phyloP scores from a whole-genome alignment of 2,888 invertebrate genomes.

The Nymphalis urticae region DNA sequence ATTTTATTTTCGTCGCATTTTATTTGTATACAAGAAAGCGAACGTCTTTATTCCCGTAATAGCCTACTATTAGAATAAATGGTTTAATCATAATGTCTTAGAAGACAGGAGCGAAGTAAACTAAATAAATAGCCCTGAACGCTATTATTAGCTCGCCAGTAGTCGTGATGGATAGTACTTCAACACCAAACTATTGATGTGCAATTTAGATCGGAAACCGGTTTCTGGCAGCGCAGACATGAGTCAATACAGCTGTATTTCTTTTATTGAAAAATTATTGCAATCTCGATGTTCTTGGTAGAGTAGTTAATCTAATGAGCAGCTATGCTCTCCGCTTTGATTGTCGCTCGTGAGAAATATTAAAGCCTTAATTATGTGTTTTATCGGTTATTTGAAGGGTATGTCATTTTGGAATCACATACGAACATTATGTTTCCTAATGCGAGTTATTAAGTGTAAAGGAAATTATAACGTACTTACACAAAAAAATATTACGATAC shows the following conservation, averaged over 20 bases:
- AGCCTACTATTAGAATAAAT: constrained; percentile 19
- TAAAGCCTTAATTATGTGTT: too few relatives aligned
- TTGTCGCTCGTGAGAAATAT: too few relatives aligned
- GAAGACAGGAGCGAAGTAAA: constrained; percentile 19
- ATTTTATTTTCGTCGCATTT: constrained; percentile 10
- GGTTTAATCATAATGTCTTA: constrained; percentile 17
- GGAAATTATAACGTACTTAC: too few relatives aligned
- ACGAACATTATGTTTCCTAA: too few relatives aligned
- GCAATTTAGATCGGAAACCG: constrained; percentile 28
- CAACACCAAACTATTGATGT: constrained; percentile 27
- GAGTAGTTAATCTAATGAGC: too few relatives aligned
- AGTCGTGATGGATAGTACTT: constrained; percentile 25
- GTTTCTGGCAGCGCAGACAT: constrained; percentile 10
- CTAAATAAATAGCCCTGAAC: constrained; percentile 20
- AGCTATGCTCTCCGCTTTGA: too few relatives aligned
- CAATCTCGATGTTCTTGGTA: not conserved
- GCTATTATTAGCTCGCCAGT: constrained; percentile 25
- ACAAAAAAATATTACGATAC: too few relatives aligned
- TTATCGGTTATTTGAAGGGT: too few relatives aligned
- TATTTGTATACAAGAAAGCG: constrained; percentile 9
- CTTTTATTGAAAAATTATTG: not conserved
- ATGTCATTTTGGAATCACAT: too few relatives aligned
- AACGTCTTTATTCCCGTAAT: constrained; percentile 12
- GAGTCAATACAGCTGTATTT: constrained; percentile 7
- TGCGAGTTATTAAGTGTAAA: too few relatives aligned